phyloP scores from a whole-genome alignment of 1,140 invertebrate genomes.

The Meloidogyne exigua region DNA sequence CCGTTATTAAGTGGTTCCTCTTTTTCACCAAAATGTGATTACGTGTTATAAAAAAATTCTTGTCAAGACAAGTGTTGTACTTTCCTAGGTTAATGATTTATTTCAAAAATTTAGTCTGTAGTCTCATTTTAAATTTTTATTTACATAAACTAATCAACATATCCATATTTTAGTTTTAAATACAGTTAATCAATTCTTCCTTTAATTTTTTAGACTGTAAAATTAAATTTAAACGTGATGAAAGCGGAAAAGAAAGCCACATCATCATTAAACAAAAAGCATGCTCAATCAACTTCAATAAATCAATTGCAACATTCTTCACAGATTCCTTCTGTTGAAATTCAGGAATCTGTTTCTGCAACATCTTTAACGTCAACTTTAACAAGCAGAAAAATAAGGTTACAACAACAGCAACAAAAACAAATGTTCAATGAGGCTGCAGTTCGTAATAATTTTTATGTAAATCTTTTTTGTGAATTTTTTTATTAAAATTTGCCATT shows the following conservation, averaged over 20 bases:
- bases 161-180: too few species aligned
- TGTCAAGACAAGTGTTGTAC: too few species aligned
- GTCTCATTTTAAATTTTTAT: too few species aligned
- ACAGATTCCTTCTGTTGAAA: not conserved
- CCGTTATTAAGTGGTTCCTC: too few species aligned
- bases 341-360: not conserved
- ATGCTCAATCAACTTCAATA: not conserved
- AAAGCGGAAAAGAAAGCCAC: slow-evolving; percentile 22
- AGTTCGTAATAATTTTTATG: slow-evolving; percentile 43
- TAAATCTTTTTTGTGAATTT: slow-evolving; percentile 18
- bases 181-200: not conserved
- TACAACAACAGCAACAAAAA: slow-evolving; percentile 20
- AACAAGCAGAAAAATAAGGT: not conserved
- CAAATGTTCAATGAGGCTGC: slow-evolving; percentile 38
- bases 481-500: slow-evolving; percentile 1
- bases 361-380: not conserved
- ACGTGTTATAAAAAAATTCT: too few species aligned
- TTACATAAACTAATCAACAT: too few species aligned
- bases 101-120: too few species aligned
- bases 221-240: slow-evolving; percentile 9
- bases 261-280: slow-evolving; percentile 14
- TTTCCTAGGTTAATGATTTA: too few species aligned
- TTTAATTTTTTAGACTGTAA: not conserved
- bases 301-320: slow-evolving; percentile 11
- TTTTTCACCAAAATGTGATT: too few species aligned